Conservation (phyloP, 2,113 vertebrate species). For the Myotis brandtii region DNA sequence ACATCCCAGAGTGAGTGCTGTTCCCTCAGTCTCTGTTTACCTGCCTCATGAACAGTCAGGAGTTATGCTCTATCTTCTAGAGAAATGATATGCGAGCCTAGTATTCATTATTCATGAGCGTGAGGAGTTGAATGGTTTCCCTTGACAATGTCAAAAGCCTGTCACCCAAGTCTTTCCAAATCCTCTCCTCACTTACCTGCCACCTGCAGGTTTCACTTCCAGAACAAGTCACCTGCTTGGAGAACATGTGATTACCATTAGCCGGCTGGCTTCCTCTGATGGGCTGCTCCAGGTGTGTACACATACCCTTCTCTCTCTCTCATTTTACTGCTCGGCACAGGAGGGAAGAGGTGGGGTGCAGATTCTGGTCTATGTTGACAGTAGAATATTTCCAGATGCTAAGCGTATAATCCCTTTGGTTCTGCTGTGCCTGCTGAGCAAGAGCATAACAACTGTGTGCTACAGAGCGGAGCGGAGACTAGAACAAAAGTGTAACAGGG, state of each 20-base stretch:
- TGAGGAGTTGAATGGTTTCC: conserved; percentile 17
- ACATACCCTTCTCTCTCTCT: background rate
- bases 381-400: conserved; percentile 71
- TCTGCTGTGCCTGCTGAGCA: conserved; percentile 67
- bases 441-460: conserved; percentile 11
- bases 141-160: conserved; percentile 41
- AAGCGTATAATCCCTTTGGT: conserved; percentile 74
- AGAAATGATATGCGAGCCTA: background rate
- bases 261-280: background rate
- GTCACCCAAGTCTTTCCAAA: conserved; percentile 49
- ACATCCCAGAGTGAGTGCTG: background rate
- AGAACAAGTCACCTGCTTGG: background rate
- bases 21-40: background rate
- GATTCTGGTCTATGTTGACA: background rate
- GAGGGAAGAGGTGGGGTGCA: background rate
- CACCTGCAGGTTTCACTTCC: background rate
- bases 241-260: background rate
- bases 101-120: background rate
- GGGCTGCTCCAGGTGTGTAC: background rate
- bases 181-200: conserved; percentile 22
- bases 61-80: background rate
- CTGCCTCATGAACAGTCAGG: background rate
- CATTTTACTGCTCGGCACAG: conserved; percentile 27
- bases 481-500: conserved; percentile 6
- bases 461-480: background rate